Evolutionary conservation across 1,140 invertebrate species (phyloP).

Genomic region (Sitophilus oryzae): DNA sequence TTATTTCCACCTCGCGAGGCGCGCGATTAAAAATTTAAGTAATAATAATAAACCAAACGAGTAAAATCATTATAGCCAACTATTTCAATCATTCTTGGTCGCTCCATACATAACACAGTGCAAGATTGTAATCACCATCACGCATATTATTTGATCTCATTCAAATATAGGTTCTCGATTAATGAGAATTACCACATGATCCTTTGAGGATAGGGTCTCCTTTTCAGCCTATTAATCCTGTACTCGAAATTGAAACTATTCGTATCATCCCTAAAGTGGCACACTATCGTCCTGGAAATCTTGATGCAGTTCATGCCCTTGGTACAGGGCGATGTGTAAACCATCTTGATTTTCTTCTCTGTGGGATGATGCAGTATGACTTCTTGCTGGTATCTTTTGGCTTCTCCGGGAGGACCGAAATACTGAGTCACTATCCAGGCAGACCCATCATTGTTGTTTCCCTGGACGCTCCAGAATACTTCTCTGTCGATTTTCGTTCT

Average conservation of each 20-base stretch:
- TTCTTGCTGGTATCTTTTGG: conserved; percentile 35
- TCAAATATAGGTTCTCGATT: no score
- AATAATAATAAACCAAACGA: no score
- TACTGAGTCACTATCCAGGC: conserved; percentile 37
- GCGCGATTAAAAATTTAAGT: no score
- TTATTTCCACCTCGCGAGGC: no score
- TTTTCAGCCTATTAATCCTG: conserved; percentile 33
- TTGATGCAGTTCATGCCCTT: conserved; percentile 36
- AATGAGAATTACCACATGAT: no score
- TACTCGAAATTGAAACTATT: conserved; percentile 38
- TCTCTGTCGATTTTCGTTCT: conserved; percentile 36
- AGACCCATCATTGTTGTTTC: conserved; percentile 34
- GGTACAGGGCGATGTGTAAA: conserved; percentile 32
- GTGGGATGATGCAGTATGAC: conserved; percentile 35
- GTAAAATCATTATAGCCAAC: no score
- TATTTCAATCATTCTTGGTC: no score
- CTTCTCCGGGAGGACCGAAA: conserved; percentile 35
- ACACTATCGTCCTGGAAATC: conserved; percentile 35
- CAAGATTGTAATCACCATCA: no score
- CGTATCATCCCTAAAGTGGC: conserved; percentile 35
- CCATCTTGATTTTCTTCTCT: conserved; percentile 37
- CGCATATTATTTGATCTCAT: no score
- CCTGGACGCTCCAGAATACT: conserved; percentile 41
- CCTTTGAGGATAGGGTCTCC: conserved; percentile 31
- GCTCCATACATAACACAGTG: no score